Base-by-base conservation (phyloP, 1,140 invertebrate genomes). In the Diorhabda carinulata region DNA sequence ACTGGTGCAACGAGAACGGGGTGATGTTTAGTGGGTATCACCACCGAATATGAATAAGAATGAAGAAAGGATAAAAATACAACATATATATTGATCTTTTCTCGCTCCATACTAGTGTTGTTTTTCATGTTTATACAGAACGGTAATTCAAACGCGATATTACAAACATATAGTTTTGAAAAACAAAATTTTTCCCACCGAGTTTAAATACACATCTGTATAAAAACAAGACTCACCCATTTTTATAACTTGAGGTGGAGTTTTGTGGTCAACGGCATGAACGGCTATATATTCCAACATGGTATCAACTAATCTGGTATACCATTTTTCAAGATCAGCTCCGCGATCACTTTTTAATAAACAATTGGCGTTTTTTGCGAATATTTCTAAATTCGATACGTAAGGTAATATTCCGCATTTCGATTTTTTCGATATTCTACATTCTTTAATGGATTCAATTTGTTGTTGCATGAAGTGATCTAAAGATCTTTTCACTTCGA, bases 311-410 rank as follows among this genome's bases (percentile, higher is more conserved):
- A 99, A 83, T 81, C 92, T 88, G 5, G 88, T 86, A 82, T 98
- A 98, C 89, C 97, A 98, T 78, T 97, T 96, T 77, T 99, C 96
- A 68, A 99, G 87, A 83, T 99, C 97, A n/a, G 92, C 90, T 74
- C 95, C 89, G 60, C 97, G 86, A 69, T 95, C 92, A 43, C 93
- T 93, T 75, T 90, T 90, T 68, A 98, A 96, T 63, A 98, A 93
- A 61, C 83, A 87, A 82, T 98, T 95, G 57, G 94, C 91, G 66
- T 90, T 93, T 72, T 87, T 87, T 5, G 94, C 91, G 87, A 98
- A 97, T 74, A 91, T 90, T 86, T 94, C 94, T 84, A 98, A 95
- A 83, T 96, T 94, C 70, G 91, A 89, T 40, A 98, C 91, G 84
- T 97, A 98, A 6, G 92, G 88, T 67, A 98, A 84, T 74, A 98